Evolutionary conservation across 2,797 vertebrate species (phyloP).

Genomic region (Myioborus miniatus): DNA sequence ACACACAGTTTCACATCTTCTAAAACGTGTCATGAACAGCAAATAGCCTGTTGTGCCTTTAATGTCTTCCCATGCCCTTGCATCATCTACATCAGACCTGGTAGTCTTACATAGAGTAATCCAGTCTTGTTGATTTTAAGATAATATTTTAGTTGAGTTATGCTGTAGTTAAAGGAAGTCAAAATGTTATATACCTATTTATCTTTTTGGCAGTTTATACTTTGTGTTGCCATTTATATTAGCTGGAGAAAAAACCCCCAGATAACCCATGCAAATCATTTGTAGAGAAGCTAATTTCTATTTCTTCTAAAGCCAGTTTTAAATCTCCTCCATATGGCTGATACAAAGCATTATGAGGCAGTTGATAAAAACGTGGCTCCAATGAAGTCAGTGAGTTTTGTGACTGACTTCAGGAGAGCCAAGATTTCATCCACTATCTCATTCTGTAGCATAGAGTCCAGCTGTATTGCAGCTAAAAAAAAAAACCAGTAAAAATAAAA

Average conservation of each 20-base stretch:
- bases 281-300: slow-evolving; percentile 21
- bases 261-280: not conserved
- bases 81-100: slow-evolving; percentile 15
- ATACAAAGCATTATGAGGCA: not conserved
- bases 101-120: slow-evolving; percentile 25
- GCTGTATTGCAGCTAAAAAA: slow-evolving; percentile 5
- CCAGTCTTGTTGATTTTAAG: not conserved
- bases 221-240: slow-evolving; percentile 24
- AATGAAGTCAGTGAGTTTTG: slow-evolving; percentile 11
- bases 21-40: slow-evolving; percentile 24
- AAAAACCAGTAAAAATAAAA: not conserved
- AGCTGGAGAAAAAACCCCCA: slow-evolving; percentile 17
- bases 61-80: slow-evolving; percentile 51
- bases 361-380: not conserved
- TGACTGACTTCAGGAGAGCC: not conserved
- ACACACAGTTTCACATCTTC: not conserved
- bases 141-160: slow-evolving; percentile 21
- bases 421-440: slow-evolving; percentile 17
- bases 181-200: slow-evolving; percentile 41
- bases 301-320: slow-evolving; percentile 32
- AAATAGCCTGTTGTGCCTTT: slow-evolving; percentile 47
- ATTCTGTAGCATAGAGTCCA: not conserved
- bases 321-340: slow-evolving; percentile 32
- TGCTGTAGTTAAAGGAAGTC: slow-evolving; percentile 52
- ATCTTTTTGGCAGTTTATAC: slow-evolving; percentile 50